Conservation (phyloP, 2,797 vertebrate species). For the Rhinichthys osculus region DNA sequence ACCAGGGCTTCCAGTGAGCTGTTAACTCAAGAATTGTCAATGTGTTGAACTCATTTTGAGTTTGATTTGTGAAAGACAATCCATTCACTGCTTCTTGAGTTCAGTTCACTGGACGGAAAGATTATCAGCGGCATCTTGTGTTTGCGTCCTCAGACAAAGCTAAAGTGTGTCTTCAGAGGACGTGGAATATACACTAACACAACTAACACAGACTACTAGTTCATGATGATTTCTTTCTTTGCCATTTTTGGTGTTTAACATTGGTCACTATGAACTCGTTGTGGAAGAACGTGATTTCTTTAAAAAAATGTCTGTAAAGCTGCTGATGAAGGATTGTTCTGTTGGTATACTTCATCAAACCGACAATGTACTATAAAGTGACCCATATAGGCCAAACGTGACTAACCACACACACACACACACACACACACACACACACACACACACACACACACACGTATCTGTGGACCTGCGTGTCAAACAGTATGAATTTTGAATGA, state of each 20-base stretch:
- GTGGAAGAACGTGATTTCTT: neutral
- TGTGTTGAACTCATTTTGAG: neutral
- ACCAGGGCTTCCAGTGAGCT: neutral
- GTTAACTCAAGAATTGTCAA: neutral
- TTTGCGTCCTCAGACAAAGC: neutral
- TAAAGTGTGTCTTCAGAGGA: neutral
- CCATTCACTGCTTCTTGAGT: neutral
- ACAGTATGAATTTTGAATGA: constrained; percentile 71
- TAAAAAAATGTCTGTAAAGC: constrained; percentile 14
- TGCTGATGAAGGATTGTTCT: constrained; percentile 1
- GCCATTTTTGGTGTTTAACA: neutral
- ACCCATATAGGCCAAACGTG: neutral
- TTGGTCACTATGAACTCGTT: neutral
- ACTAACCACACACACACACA: neutral
- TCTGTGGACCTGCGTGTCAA: constrained; percentile 9
- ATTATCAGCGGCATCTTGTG: neutral
- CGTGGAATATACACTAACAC: neutral
- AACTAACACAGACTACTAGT: neutral
- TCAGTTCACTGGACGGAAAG: neutral
- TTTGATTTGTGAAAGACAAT: neutral
- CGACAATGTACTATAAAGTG: neutral
- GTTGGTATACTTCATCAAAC: neutral
- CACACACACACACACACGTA: neutral
- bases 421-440: neutral
- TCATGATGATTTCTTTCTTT: neutral